These are phyloP conservation scores for Mycetomoellerius zeteki DNA, from an alignment of 1,140 invertebrate genomes.

Conservation along the genomic window DNA sequence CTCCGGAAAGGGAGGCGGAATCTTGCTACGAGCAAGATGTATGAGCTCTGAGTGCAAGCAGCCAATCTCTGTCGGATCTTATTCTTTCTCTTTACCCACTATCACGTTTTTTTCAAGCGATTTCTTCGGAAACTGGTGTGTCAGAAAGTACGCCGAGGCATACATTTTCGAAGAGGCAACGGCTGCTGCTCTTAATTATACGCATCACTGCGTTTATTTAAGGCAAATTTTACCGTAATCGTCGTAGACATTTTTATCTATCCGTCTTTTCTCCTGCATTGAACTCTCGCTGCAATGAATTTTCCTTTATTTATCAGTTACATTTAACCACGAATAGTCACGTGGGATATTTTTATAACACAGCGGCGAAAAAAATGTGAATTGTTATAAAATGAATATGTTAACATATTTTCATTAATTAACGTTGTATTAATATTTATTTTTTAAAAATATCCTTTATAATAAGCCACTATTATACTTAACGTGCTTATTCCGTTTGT, in stretches of 20 bases:
- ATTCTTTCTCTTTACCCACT: constrained; percentile 46
- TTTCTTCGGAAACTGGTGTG: constrained; percentile 48
- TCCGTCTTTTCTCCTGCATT: neutral
- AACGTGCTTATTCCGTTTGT: too few species aligned
- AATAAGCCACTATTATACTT: too few species aligned
- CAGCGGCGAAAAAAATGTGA: too few species aligned
- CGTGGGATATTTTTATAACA: too few species aligned
- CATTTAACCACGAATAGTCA: neutral
- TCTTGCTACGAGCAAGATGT: constrained; percentile 59
- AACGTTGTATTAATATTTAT: too few species aligned
- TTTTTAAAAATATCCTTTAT: too few species aligned
- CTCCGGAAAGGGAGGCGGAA: constrained; percentile 49
- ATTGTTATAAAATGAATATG: too few species aligned
- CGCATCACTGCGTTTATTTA: constrained; percentile 39
- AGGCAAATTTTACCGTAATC: constrained; percentile 35
- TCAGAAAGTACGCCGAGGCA: constrained; percentile 28
- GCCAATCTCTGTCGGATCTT: constrained; percentile 57
- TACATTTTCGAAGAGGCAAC: constrained; percentile 34
- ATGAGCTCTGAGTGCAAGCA: constrained; percentile 51
- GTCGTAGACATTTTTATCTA: constrained; percentile 5
- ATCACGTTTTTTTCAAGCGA: constrained; percentile 48
- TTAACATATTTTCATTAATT: too few species aligned
- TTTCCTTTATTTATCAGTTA: neutral
- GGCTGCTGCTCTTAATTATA: constrained; percentile 47
- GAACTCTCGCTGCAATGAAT: neutral